These are phyloP conservation scores for Erpornis zantholeuca DNA, from an alignment of 2,113 vertebrate species.

Conservation along the genomic window DNA sequence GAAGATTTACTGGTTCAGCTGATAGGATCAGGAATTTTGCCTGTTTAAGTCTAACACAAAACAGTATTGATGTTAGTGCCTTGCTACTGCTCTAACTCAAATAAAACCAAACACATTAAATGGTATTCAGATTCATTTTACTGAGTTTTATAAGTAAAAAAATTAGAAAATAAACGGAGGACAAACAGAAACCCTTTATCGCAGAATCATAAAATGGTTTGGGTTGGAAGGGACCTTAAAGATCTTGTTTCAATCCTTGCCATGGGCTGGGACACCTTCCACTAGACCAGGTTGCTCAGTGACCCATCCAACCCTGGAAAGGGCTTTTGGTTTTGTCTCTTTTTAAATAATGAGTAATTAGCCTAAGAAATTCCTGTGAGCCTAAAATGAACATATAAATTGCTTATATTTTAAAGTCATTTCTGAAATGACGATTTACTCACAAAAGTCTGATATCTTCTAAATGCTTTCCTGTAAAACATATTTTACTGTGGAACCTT, in stretches of 20 bases:
- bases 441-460: background rate
- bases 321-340: background rate
- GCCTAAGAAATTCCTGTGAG: background rate
- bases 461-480: background rate
- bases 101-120: background rate
- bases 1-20: background rate
- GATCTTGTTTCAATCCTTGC: background rate
- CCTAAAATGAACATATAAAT: background rate
- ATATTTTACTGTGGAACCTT: constrained; percentile 2
- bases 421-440: background rate
- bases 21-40: background rate
- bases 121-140: background rate
- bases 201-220: background rate
- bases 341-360: background rate
- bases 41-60: background rate
- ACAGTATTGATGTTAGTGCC: background rate
- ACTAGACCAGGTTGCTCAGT: background rate
- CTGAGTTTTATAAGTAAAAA: background rate
- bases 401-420: background rate
- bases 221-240: background rate
- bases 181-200: background rate
- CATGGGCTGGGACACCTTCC: background rate
- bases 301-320: background rate
- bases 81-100: background rate
- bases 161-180: fast-evolving